Evolutionary conservation across 1,140 invertebrate genomes (phyloP).

Genomic region (Diabrotica undecimpunctata): DNA sequence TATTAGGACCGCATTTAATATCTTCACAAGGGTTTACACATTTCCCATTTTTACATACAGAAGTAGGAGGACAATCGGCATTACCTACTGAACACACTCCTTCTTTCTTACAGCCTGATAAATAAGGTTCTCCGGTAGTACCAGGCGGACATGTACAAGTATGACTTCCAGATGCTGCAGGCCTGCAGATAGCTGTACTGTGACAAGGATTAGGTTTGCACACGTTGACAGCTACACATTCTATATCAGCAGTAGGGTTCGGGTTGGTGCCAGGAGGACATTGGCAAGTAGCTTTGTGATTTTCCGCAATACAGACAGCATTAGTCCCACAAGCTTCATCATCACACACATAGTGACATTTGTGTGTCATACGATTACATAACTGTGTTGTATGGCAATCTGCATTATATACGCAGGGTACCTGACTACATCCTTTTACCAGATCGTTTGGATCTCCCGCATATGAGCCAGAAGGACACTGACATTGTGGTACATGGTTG

Average conservation of each 20-base stretch:
- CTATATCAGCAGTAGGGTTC: slow-evolving; percentile 76
- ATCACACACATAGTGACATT: slow-evolving; percentile 76
- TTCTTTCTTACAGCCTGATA: slow-evolving; percentile 70
- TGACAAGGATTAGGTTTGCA: slow-evolving; percentile 81
- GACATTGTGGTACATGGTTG: slow-evolving; percentile 83
- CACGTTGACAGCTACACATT: slow-evolving; percentile 63
- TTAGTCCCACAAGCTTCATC: slow-evolving; percentile 80
- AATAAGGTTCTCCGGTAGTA: slow-evolving; percentile 72
- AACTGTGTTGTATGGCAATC: slow-evolving; percentile 75
- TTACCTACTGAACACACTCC: slow-evolving; percentile 68
- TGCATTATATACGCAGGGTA: slow-evolving; percentile 80
- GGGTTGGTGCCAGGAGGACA: slow-evolving; percentile 78
- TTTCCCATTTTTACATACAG: slow-evolving; percentile 65
- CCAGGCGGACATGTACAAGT: slow-evolving; percentile 73
- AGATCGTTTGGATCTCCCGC: slow-evolving; percentile 79
- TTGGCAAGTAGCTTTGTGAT: slow-evolving; percentile 73
- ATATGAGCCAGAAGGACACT: slow-evolving; percentile 79
- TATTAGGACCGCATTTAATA: slow-evolving; percentile 68
- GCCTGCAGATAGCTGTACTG: slow-evolving; percentile 71
- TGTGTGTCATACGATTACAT: slow-evolving; percentile 77
- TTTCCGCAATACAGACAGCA: slow-evolving; percentile 82
- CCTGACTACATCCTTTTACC: slow-evolving; percentile 67
- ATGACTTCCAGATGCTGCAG: slow-evolving; percentile 56
- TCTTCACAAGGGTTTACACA: slow-evolving; percentile 76
- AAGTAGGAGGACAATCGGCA: slow-evolving; percentile 68